Conservation (phyloP, 2,797 vertebrate genomes). For the Zenarchopterus dispar region DNA sequence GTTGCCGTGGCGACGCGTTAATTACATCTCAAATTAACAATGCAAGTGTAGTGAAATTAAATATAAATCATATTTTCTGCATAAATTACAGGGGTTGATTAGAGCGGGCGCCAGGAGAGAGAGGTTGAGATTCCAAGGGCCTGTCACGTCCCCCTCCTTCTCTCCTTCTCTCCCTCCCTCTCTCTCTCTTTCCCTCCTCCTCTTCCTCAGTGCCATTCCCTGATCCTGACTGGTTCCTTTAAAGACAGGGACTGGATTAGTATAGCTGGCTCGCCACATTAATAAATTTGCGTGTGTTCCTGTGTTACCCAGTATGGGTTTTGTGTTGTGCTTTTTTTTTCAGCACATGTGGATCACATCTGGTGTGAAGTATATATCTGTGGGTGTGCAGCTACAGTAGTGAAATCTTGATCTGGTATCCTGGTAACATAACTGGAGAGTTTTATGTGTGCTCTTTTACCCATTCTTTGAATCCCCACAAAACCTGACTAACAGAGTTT, state of each 20-base stretch:
- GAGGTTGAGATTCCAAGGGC: conserved; percentile 99
- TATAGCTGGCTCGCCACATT: conserved; percentile 57
- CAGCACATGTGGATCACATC: conserved; percentile 3
- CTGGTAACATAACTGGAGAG: neutral
- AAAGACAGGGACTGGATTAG: conserved; percentile 80
- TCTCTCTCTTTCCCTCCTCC: conserved; percentile 66
- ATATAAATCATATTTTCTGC: conserved; percentile 99
- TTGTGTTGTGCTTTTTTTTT: neutral
- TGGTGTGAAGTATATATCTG: neutral
- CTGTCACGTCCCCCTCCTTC: conserved; percentile 86
- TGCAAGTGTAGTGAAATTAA: conserved; percentile 99
- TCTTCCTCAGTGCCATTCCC: conserved; percentile 60
- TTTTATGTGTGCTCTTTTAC: neutral
- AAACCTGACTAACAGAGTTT: conserved; percentile 3
- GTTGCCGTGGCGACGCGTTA: conserved; percentile 99
- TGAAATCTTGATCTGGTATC: conserved; percentile 4
- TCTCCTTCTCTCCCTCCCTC: conserved; percentile 64
- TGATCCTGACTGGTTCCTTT: conserved; percentile 68
- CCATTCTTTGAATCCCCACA: conserved; percentile 26
- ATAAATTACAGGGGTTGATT: conserved; percentile 99
- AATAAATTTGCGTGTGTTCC: conserved; percentile 48
- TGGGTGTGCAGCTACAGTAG: neutral
- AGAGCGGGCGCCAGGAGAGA: conserved; percentile 99
- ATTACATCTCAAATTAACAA: conserved; percentile 99
- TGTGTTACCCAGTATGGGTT: conserved; percentile 17